These are phyloP conservation scores for Helicorthomorpha holstii DNA, from an alignment of 1,140 invertebrate genomes.

Conservation along the genomic window DNA sequence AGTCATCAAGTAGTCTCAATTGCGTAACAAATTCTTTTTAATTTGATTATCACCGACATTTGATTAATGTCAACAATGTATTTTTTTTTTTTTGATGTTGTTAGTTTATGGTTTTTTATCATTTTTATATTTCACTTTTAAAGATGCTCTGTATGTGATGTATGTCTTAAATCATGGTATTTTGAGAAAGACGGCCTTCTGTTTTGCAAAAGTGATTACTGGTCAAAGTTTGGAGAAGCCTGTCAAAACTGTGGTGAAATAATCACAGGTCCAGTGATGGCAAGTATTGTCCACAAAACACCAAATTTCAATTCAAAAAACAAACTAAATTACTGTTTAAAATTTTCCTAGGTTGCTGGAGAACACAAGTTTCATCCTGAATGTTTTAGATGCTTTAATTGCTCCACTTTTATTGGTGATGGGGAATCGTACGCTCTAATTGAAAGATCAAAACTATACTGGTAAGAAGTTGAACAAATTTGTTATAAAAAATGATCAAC, in stretches of 20 bases:
- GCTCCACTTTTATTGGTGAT: conserved; percentile 71
- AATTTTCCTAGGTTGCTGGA: conserved; percentile 44
- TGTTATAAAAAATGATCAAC: neutral
- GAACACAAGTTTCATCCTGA: conserved; percentile 90
- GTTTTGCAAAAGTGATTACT: conserved; percentile 80
- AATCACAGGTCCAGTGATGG: conserved; percentile 85
- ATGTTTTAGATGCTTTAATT: conserved; percentile 73
- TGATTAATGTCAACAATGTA: too few relatives aligned
- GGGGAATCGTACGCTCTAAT: conserved; percentile 78
- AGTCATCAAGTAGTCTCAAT: too few relatives aligned
- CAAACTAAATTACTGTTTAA: neutral
- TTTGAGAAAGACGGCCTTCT: conserved; percentile 78
- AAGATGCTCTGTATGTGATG: conserved; percentile 74
- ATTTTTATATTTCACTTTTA: too few relatives aligned
- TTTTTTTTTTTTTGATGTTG: too few relatives aligned
- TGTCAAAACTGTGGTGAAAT: conserved; percentile 73
- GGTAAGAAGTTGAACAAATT: conserved; percentile 38
- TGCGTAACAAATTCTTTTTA: too few relatives aligned
- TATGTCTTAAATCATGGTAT: conserved; percentile 70
- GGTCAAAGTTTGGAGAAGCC: conserved; percentile 65
- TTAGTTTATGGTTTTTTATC: too few relatives aligned
- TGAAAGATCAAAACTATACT: conserved; percentile 73
- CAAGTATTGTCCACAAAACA: conserved; percentile 12
- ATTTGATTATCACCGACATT: too few relatives aligned
- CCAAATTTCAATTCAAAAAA: neutral